phyloP scores from a whole-genome alignment of 2,113 vertebrate species.

The Athene cunicularia region DNA sequence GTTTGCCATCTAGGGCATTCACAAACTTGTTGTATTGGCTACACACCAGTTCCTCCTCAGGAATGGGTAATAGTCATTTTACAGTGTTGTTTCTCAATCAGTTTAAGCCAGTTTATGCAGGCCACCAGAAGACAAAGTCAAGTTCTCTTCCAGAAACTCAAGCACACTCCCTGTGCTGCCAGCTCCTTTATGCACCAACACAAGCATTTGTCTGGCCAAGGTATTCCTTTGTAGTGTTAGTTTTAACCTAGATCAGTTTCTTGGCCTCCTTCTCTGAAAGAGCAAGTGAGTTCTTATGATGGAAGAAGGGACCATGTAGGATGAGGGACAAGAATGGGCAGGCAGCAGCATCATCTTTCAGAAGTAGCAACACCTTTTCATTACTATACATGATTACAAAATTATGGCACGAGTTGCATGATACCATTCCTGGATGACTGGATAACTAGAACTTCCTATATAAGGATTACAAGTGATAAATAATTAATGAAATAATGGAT shows the following conservation, averaged over 20 bases:
- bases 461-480: neutral
- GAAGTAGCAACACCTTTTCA: neutral
- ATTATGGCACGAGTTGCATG: neutral
- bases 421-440: neutral
- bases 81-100: neutral
- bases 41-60: neutral
- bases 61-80: neutral
- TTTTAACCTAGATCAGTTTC: neutral
- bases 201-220: neutral
- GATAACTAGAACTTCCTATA: neutral
- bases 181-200: neutral
- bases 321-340: neutral
- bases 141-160: neutral
- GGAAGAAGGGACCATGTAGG: fast-evolving
- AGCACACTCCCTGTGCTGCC: neutral
- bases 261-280: neutral
- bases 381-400: neutral
- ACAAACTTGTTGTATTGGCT: neutral
- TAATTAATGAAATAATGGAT: neutral
- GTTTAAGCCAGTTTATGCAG: neutral
- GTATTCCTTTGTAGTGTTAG: neutral
- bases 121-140: neutral
- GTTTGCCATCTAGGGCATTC: neutral
- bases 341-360: neutral
- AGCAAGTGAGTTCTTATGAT: neutral